A percentile compares a stretch with the other conserved stretches of the same genome.
phyloP scores from a whole-genome alignment of 2,797 vertebrate species.

The Echiichthys vipera region DNA sequence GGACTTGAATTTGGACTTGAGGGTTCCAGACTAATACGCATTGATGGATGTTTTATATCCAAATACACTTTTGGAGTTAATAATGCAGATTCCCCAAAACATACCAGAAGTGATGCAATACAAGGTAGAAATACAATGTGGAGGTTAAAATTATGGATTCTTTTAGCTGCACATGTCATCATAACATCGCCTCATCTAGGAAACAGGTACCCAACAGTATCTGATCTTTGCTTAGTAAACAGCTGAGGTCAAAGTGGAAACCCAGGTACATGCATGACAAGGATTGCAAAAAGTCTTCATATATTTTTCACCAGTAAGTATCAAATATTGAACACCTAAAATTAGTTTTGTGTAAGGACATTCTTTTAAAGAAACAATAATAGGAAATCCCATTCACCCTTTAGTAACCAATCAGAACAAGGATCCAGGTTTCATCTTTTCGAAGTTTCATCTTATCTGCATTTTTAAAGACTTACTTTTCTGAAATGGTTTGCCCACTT shows the following conservation, averaged over 20 bases:
- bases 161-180: background rate
- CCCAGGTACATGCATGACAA: background rate
- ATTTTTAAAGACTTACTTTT: background rate
- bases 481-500: constrained; percentile 1
- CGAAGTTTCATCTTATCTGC: too few species aligned
- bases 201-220: background rate
- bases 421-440: background rate
- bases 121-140: background rate
- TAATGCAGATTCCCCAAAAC: background rate
- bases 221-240: background rate
- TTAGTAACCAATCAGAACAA: background rate
- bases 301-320: background rate
- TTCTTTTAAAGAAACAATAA: background rate
- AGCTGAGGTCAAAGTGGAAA: background rate
- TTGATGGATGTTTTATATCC: background rate
- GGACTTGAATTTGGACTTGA: too few species aligned
- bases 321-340: background rate
- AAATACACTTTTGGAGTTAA: background rate
- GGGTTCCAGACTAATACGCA: too few species aligned
- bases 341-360: background rate
- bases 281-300: background rate
- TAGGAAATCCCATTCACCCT: background rate
- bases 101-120: background rate
- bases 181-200: background rate
- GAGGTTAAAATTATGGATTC: background rate